Base-by-base conservation (phyloP, 37 sponge, comb jelly and placozoan species). In the Cliona cf. orientalis region DNA sequence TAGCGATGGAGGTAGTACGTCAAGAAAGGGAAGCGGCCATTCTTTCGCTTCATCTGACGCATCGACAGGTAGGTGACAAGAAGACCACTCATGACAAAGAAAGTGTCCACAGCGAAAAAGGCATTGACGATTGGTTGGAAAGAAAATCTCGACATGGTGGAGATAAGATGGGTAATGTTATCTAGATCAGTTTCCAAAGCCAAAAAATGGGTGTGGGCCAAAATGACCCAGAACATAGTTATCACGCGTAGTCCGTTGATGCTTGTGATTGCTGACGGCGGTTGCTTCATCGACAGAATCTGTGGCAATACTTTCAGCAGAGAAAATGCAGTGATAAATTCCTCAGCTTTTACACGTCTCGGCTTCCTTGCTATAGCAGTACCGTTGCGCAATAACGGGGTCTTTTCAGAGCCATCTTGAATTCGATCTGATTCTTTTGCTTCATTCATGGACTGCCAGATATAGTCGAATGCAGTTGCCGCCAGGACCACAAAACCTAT, bases 221-320 rank as follows among this genome's bases (percentile, higher is more conserved):
- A 21, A 26, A 96, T 92, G 37, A 93, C 91, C 97, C 97, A 96
- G 58, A 82, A 87, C 91, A 96, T 90, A 45, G 91, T 93, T 25
- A 96, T 83, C 46, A 88, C 84, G 17, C 97, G 86, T 21, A 96
- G 68, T 22, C 93, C 93, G 68, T 96, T 89, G 28, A 93, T 42
- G 44, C 91, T 81, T 21, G 82, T 76, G 58, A 96, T 90, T n/a
- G 88, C 89, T 40, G 46, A 32, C 19, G 91, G 83, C 2, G 91
- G 75, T 26, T 85, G 89, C 3, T 68, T 46, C 23, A 89, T 95
- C 19, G 82, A 67, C 40, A 95, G 38, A 39, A 94, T 58, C 21
- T 49, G 42, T 6, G 80, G 74, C 25, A 90, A 35, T 68, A 55
- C 90, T 25, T 86, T 82, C 80, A 80, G 81, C 5, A 94, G 85